These are phyloP conservation scores for Bufo gargarizans DNA, from an alignment of 2,113 vertebrate genomes.

Conservation along the genomic window DNA sequence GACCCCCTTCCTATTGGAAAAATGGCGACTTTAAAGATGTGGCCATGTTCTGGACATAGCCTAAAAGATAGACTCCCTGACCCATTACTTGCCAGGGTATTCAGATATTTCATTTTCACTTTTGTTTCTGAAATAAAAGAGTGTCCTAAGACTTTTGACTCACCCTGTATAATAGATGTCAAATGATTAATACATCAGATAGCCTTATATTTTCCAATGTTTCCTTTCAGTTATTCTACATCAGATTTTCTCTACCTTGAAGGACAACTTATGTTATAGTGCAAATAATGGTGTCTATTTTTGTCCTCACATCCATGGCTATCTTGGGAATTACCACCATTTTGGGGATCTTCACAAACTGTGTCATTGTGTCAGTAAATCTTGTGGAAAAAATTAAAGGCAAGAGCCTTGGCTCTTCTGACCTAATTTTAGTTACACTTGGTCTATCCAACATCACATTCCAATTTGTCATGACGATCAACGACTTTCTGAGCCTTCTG, in stretches of 20 bases:
- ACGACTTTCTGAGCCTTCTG: background rate
- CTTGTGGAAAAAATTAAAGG: conserved; percentile 59
- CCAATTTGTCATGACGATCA: conserved; percentile 5
- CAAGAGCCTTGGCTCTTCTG: conserved; percentile 61
- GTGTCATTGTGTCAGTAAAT: conserved; percentile 62
- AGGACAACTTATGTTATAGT: background rate
- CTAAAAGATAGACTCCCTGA: no score
- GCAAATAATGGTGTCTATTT: background rate
- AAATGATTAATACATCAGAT: background rate
- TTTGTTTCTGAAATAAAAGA: no score
- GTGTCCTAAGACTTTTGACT: no score
- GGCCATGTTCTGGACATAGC: background rate
- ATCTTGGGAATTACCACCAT: conserved; percentile 54
- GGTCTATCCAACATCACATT: conserved; percentile 63
- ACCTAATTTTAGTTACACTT: conserved; percentile 64
- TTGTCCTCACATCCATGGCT: background rate
- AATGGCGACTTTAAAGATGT: no score
- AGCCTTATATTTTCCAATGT: background rate
- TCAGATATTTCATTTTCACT: no score
- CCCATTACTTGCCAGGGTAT: no score
- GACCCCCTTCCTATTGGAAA: no score
- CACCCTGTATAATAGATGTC: background rate
- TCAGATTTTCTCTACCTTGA: background rate
- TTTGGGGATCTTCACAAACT: conserved; percentile 63
- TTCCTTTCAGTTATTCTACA: conserved; percentile 12